phyloP scores from a whole-genome alignment of 2,888 invertebrate species.

The Urechis unicinctus region DNA sequence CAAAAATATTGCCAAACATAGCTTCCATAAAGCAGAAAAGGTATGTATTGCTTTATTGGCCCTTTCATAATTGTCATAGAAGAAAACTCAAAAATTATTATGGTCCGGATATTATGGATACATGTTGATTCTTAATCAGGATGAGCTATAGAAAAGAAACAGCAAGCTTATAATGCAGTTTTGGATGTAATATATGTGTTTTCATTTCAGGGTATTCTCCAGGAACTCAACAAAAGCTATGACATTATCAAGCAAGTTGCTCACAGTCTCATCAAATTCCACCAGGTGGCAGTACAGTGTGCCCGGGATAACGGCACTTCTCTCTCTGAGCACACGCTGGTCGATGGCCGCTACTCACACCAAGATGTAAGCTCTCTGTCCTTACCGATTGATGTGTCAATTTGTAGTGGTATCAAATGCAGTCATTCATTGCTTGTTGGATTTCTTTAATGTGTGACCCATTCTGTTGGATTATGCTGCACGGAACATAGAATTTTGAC shows the following conservation, averaged over 20 bases:
- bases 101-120: background rate
- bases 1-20: constrained; percentile 49
- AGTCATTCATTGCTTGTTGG: background rate
- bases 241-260: constrained; percentile 51
- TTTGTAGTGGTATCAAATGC: background rate
- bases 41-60: constrained; percentile 24
- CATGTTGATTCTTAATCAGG: no score
- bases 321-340: constrained; percentile 42
- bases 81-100: background rate
- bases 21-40: constrained; percentile 51
- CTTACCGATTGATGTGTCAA: background rate
- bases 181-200: no score
- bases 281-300: constrained; percentile 42
- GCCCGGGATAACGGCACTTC: constrained; percentile 25
- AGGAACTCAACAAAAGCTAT: constrained; percentile 51
- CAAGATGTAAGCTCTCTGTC: constrained; percentile 41
- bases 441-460: no score
- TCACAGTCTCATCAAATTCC: constrained; percentile 50
- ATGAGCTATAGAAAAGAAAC: no score
- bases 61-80: background rate
- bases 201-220: constrained; percentile 42
- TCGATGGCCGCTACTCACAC: constrained; percentile 51
- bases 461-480: background rate
- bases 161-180: no score
- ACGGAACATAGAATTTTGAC: background rate